Base-by-base conservation (phyloP, 2,797 vertebrate genomes). In the Crenichthys baileyi region DNA sequence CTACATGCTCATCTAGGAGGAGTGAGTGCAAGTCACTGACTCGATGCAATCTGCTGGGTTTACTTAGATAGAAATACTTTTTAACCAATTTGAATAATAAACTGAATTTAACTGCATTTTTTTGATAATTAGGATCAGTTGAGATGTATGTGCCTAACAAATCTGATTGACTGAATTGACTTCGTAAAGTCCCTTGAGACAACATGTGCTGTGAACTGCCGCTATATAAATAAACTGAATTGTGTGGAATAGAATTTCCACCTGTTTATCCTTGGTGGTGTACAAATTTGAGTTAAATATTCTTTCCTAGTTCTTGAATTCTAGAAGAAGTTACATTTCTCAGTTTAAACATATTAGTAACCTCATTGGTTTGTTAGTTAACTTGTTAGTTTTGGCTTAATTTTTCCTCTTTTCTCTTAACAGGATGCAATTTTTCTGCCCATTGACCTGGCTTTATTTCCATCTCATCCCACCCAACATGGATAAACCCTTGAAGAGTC, bases 401-500 rank as follows among this genome's bases (percentile, higher is more conserved):
- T 75, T 8, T 18, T 67, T 46, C 55, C 8, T 84, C 31, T 72
- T 76, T 70, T 53, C 46, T 85, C 24, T 82, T 51, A 11, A 22
- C 20, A 92, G 90, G 85, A 84, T 55, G 76, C 26, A 16, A 56
- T 81, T 20, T 29, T 16, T 58, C 68, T 51, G 16, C 50, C 1
- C 55, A 26, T 61, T 61, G 53, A 68, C 79, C 79, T 85, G 71
- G 71, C 46, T 4, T 18, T 70, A 36, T 55, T 5, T 78, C 41
- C 56, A 31, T 55, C 72, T 68, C 72, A 9, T 18, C 2, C 77
- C 79, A 4, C 46, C 8, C 13, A 75, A 61, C 22, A 39, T 76
- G 79, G 60, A 81, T 39, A 56, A 87, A 72, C 75, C 75, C 67
- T 56, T 60, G 74, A 78, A 77, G 78, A 85, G 58, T 78, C 50